Base-by-base conservation (phyloP, 2,113 vertebrate genomes). In the Solea senegalensis region DNA sequence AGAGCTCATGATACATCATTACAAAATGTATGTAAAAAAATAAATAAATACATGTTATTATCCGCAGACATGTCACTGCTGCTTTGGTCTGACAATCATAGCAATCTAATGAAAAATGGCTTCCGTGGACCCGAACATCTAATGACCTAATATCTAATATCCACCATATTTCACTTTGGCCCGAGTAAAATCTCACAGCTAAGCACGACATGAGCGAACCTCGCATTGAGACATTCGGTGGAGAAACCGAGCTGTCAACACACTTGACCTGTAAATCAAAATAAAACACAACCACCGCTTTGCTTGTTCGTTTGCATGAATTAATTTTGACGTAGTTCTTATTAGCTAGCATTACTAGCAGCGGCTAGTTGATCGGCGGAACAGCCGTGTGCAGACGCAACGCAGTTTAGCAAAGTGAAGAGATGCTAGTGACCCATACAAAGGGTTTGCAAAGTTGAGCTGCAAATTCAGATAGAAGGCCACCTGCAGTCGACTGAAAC, bases 21-120 rank as follows among this genome's bases (percentile, higher is more conserved):
- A 49, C 9, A 66, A 54, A 51, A 41, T 51, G 27, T 58, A 41
- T 12, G 8, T 21, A 1, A 7, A 28, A 16, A 21, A 21, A 21
- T 21, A 21, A 21, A 21, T 21, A 21, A 26, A 50, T 12, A n/a
- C 46, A 15, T 59, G 21, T 21, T 21, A 21, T 53, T 9, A 49
- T 49, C 26, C 6, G 5, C 12, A 34, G 7, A 14, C 40, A 60
- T 41, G 45, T 58, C 34, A 62, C n/a, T 9, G 51, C 56, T 34
- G 74, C 54, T 72, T 58, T 63, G 46, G 7, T 63, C 44, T 10
- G 41, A 53, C 62, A 73, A 82, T 73, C 68, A 73, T 26, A 72
- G 70, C 80, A 85, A 75, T 81, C 65, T 84, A 69, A 81, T 91
- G 78, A 90, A 91, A 87, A 88, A 91, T 91, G 90, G 90, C 88